Percentiles rank a stretch among this genome's conserved stretches.
These are phyloP conservation scores for Scolanthus callimorphus DNA, from an alignment of 92 coral and sea anemone species.

Conservation along the genomic window DNA sequence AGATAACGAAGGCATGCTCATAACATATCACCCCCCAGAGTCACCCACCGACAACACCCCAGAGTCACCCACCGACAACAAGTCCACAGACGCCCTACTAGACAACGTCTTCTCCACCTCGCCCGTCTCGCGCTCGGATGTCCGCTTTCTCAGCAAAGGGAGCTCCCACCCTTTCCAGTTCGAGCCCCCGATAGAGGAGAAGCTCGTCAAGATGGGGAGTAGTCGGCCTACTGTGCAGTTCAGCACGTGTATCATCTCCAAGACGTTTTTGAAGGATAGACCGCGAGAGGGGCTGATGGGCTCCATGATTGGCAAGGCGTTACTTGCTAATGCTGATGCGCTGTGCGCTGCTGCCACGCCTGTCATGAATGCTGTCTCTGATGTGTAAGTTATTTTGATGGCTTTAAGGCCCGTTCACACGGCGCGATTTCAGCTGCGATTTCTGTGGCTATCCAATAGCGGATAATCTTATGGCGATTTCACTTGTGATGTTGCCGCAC, in stretches of 20 bases:
- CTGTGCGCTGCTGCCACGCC: conserved; percentile 97
- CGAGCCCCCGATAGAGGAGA: conserved; percentile 68
- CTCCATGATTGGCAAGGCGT: conserved; percentile 81
- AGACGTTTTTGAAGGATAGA: conserved; percentile 88
- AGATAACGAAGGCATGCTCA: conserved; percentile 2
- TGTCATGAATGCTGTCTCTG: conserved; percentile 76
- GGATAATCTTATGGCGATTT: too few species aligned
- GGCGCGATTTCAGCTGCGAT: too few species aligned
- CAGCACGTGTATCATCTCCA: conserved; percentile 81
- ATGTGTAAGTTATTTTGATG: conserved; percentile 90
- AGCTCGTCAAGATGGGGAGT: conserved; percentile 38
- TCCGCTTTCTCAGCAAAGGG: conserved; percentile 74
- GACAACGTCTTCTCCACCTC: conserved; percentile 20
- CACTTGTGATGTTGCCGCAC: too few species aligned
- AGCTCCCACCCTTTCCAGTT: conserved; percentile 62
- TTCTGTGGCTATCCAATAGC: too few species aligned
- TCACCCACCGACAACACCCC: too few species aligned
- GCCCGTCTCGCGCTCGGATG: conserved; percentile 15
- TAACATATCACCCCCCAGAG: not conserved
- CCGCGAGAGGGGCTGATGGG: conserved; percentile 86
- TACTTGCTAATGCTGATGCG: conserved; percentile 88
- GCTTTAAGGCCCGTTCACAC: too few species aligned
- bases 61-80: conserved; percentile 7
- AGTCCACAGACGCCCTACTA: conserved; percentile 19
- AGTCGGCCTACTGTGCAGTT: conserved; percentile 90